These are phyloP conservation scores for Heterodera carotae DNA, from an alignment of 1,140 invertebrate species.

Conservation along the genomic window DNA sequence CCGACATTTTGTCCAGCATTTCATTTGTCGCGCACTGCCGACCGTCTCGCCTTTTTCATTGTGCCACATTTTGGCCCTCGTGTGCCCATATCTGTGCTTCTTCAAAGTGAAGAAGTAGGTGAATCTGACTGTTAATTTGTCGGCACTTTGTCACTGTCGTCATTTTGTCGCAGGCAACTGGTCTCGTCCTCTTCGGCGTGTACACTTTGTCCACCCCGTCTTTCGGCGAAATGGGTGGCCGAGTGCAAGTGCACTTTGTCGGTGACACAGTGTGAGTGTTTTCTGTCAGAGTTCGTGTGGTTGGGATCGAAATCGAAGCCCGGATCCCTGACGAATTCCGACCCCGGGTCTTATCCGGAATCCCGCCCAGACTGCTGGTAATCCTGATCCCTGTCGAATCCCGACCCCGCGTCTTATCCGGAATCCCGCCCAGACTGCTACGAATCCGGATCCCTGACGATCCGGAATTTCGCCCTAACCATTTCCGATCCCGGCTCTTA, in stretches of 20 bases:
- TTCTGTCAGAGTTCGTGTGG: too few species aligned
- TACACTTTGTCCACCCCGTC: background rate
- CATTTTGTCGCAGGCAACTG: constrained; percentile 1
- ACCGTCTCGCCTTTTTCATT: constrained; percentile 28
- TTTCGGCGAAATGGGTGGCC: background rate
- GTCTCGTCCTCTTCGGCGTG: constrained; percentile 31
- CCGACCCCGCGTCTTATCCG: too few species aligned
- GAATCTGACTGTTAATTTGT: background rate
- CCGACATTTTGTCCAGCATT: background rate
- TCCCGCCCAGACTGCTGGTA: too few species aligned
- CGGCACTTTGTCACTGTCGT: background rate
- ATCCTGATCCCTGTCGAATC: too few species aligned
- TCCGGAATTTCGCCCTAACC: too few species aligned
- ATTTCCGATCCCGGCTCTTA: too few species aligned
- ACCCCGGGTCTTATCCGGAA: too few species aligned
- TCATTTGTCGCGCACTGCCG: constrained; percentile 26
- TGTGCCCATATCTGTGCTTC: constrained; percentile 24
- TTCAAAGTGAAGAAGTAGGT: constrained; percentile 19
- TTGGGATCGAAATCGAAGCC: too few species aligned
- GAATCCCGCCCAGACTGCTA: too few species aligned
- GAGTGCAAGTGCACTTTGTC: constrained; percentile 34
- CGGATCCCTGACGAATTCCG: too few species aligned
- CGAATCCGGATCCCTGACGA: too few species aligned
- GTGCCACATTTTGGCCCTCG: constrained; percentile 23
- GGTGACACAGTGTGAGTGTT: constrained; percentile 8